A percentile compares a stretch with the other conserved stretches of the same genome.
Evolutionary conservation across 2,113 vertebrate genomes (phyloP).

Genomic region (Phaetusa simplex): DNA sequence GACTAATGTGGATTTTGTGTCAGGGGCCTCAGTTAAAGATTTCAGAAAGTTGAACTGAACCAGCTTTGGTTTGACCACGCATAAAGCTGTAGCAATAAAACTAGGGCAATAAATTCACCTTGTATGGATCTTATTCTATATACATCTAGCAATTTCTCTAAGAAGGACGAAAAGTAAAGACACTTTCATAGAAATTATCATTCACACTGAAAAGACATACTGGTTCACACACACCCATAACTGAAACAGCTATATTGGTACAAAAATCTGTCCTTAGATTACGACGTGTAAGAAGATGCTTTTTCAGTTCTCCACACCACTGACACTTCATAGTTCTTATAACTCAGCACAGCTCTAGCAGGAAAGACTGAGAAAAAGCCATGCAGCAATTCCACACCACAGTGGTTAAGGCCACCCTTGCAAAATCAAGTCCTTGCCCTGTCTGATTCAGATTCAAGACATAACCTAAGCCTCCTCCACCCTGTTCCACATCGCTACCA

Average conservation of each 20-base stretch:
- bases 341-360: neutral
- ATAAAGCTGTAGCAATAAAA: neutral
- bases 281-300: neutral
- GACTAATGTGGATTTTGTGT: neutral
- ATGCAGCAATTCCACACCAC: rapidly evolving
- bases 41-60: neutral
- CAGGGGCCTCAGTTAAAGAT: neutral
- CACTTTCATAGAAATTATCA: neutral
- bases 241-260: neutral
- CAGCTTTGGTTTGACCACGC: neutral
- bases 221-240: neutral
- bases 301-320: neutral
- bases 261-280: neutral
- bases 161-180: neutral
- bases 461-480: neutral
- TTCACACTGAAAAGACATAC: neutral
- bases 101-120: neutral
- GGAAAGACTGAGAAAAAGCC: neutral
- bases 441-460: neutral
- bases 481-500: neutral
- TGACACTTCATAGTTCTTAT: neutral
- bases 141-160: neutral
- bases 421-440: neutral
- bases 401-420: neutral
- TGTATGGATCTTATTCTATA: neutral